phyloP scores from a whole-genome alignment of 2,797 vertebrate species.

The Pteronotus mesoamericanus region DNA sequence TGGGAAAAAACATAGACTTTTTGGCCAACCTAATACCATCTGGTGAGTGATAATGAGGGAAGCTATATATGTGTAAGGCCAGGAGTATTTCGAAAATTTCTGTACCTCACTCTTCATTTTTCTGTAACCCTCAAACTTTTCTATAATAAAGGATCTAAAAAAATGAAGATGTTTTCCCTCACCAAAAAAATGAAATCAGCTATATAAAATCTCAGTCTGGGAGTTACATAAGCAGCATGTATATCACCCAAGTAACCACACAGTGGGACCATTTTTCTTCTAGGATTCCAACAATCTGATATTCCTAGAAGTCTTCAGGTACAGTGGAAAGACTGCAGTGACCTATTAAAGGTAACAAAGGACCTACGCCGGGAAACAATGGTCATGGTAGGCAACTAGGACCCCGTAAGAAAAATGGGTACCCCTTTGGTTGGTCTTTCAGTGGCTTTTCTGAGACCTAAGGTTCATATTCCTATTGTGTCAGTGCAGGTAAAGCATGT shows the following conservation, averaged over 20 bases:
- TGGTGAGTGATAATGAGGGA: background rate
- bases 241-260: background rate
- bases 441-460: background rate
- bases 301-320: background rate
- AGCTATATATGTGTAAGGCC: background rate
- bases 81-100: background rate
- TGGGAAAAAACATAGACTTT: too few species aligned
- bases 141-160: background rate
- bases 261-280: background rate
- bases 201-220: background rate
- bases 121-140: background rate
- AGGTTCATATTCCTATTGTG: background rate
- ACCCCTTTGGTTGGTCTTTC: background rate
- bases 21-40: too few species aligned
- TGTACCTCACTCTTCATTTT: background rate
- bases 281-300: background rate
- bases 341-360: background rate
- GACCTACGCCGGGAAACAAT: background rate
- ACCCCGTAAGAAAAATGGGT: background rate
- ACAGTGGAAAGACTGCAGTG: background rate
- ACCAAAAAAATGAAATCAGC: background rate
- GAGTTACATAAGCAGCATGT: background rate
- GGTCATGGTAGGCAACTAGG: background rate
- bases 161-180: background rate
- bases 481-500: background rate